A percentile compares a stretch with the other conserved stretches of the same genome.
Evolutionary conservation across 2,797 vertebrate species (phyloP).

Genomic region (Neosalanx taihuensis): DNA sequence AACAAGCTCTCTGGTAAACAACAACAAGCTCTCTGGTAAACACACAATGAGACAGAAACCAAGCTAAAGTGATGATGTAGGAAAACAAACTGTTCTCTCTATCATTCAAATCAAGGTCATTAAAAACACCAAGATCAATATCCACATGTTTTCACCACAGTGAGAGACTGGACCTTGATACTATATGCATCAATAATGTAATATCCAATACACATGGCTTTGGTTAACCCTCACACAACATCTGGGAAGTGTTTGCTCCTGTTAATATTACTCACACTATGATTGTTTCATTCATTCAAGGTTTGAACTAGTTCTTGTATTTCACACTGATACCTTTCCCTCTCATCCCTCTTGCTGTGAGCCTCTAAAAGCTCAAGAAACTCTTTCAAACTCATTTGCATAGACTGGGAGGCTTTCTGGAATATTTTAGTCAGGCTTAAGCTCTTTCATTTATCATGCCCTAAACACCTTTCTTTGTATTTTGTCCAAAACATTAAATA

Average conservation of each 20-base stretch:
- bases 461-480: conserved; percentile 49
- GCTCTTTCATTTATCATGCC: conserved; percentile 50
- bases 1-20: not conserved
- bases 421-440: conserved; percentile 61
- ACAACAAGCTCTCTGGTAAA: no score
- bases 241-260: not conserved
- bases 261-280: not conserved
- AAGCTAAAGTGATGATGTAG: conserved; percentile 1
- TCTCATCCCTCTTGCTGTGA: conserved; percentile 38
- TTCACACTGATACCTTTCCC: conserved; percentile 18
- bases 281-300: not conserved
- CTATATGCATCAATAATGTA: not conserved
- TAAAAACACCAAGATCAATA: not conserved
- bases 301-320: conserved; percentile 21
- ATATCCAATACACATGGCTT: not conserved
- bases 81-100: not conserved
- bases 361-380: conserved; percentile 40
- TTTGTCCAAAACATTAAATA: conserved; percentile 53
- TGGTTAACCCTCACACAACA: not conserved
- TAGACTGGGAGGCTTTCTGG: conserved; percentile 46
- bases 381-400: conserved; percentile 48
- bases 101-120: not conserved
- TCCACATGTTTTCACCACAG: not conserved
- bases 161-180: not conserved
- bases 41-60: conserved; percentile 35